These are phyloP conservation scores for Spilogale gracilis DNA, from an alignment of 2,113 vertebrate species.

Conservation along the genomic window DNA sequence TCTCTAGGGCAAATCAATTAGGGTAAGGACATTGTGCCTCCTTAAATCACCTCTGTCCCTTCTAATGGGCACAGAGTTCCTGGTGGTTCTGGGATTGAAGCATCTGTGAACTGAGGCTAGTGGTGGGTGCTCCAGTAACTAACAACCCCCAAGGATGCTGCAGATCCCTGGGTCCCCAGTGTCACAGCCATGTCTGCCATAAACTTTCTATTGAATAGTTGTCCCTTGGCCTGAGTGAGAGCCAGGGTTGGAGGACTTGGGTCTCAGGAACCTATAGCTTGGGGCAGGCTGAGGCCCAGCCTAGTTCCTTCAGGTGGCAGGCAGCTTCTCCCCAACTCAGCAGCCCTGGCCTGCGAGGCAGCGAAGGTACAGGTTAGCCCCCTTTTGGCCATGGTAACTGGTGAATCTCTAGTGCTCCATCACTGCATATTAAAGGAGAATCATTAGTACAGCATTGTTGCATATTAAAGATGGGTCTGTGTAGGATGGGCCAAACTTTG, in stretches of 20 bases:
- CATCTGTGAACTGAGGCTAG: neutral
- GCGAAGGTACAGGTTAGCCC: too few species aligned
- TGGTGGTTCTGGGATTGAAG: neutral
- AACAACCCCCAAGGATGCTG: too few species aligned
- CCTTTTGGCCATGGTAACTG: neutral
- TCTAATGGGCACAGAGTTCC: neutral
- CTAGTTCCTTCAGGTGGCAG: neutral
- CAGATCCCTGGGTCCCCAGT: neutral
- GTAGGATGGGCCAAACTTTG: neutral
- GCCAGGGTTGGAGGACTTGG: neutral
- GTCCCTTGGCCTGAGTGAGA: neutral
- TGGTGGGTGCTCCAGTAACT: neutral
- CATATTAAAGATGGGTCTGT: neutral
- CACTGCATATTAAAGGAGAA: neutral
- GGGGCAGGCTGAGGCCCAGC: neutral
- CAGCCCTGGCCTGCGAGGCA: neutral
- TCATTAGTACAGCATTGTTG: neutral
- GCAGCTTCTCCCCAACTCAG: neutral
- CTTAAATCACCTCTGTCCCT: neutral
- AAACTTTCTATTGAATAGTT: neutral
- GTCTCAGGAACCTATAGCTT: neutral
- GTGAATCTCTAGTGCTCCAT: too few species aligned
- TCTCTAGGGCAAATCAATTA: slow-evolving; percentile 4
- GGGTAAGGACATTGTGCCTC: neutral
- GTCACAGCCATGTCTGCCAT: neutral